A percentile compares a stretch with the other conserved stretches of the same genome.
These are phyloP conservation scores for Sitta europaea DNA, from an alignment of 2,113 vertebrate species.

Conservation along the genomic window DNA sequence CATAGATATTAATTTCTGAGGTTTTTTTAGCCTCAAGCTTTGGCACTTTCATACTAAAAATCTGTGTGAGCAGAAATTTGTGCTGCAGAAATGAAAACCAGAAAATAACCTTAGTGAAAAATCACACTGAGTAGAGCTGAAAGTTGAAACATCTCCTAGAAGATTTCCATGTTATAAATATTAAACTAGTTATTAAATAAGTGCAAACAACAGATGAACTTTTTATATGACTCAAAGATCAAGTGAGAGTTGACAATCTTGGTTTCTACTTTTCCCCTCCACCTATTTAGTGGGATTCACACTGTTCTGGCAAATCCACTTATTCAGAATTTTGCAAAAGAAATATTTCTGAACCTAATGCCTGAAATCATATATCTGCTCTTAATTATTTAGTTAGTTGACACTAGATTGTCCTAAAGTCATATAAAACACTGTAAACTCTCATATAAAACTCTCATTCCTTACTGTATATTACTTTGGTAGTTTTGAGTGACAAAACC, in stretches of 20 bases:
- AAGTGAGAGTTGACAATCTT: neutral
- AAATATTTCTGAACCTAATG: neutral
- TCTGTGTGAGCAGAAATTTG: neutral
- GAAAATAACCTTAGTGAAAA: neutral
- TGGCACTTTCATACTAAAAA: neutral
- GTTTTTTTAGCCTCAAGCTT: neutral
- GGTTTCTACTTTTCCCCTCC: neutral
- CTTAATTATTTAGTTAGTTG: neutral
- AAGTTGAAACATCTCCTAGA: neutral
- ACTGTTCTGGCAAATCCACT: neutral
- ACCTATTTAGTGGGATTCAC: neutral
- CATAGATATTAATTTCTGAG: neutral
- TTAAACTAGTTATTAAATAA: neutral
- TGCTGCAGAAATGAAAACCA: neutral
- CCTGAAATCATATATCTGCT: neutral
- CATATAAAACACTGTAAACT: neutral
- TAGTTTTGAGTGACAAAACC: constrained; percentile 51
- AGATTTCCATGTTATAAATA: neutral
- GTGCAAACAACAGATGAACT: neutral
- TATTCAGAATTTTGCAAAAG: neutral
- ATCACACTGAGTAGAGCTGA: neutral
- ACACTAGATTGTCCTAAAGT: neutral
- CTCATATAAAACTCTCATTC: neutral
- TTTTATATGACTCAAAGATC: neutral
- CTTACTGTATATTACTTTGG: neutral